Base-by-base conservation (phyloP, 2,888 invertebrate species). In the Hypena proboscidalis region DNA sequence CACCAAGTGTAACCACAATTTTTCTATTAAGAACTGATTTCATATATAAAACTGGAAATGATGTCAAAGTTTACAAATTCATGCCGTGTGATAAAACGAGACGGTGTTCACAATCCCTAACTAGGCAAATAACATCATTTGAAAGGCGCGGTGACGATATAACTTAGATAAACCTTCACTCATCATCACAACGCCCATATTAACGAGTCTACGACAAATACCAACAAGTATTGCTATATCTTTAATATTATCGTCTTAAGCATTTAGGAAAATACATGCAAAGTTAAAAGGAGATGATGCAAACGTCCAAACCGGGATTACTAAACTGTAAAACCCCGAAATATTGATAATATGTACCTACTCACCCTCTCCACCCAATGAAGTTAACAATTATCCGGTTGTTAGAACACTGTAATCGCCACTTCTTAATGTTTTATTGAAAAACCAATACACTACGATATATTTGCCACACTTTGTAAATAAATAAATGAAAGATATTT, bases 291-390 rank as follows among this genome's bases (percentile, higher is more conserved):
- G 37, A 11, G 29, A 37, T 15, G 15, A 36, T 38, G 38, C 19
- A 39, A 7, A 9, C 42, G 7, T 11, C 0, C 31, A 44, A 1
- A 37, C 25, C 37, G 59, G 15, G 53, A 69, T 65, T 63, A 50
- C 27, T 49, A 59, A 57, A 59, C 64, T 47, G 56, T 65, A 70
- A 73, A 70, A 66, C 61, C 67, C 58, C 52, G 65, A 73, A 81
- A 77, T 82, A 80, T 74, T 79, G 73, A 52, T 64, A 44, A 44
- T 67, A 78, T 70, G 67, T 77, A 77, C 67, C 74, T 80, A 87
- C 90, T 88, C 77, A 89, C 89, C 89, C 80, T 83, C 77, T 83
- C 74, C 83, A 77, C 80, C 80, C 80, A 78, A 82, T 73, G 81
- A 82, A 86, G 80, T 82, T 80, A 80, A 82, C 80, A 82, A 78